These are phyloP conservation scores for Daubentonia madagascariensis DNA, from an alignment of 2,113 vertebrate species.

Conservation along the genomic window DNA sequence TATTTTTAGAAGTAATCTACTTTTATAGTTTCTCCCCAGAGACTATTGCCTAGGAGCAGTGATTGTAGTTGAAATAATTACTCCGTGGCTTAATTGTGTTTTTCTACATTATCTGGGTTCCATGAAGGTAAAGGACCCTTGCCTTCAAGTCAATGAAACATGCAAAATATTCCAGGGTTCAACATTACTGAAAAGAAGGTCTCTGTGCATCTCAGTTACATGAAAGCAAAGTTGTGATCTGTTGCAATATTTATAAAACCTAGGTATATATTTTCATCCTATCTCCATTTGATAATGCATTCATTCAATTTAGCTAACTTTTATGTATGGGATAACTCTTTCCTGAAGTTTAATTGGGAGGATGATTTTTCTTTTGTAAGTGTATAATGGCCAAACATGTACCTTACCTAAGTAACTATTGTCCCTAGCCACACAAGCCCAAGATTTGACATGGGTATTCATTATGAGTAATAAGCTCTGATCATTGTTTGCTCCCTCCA, in stretches of 20 bases:
- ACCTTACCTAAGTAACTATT: background rate
- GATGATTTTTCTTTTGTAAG: background rate
- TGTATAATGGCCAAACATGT: background rate
- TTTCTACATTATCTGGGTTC: background rate
- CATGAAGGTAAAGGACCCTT: background rate
- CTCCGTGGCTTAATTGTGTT: background rate
- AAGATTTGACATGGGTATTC: background rate
- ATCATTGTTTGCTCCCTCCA: background rate
- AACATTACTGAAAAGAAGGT: background rate
- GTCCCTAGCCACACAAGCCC: background rate
- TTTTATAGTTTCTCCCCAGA: constrained; percentile 1
- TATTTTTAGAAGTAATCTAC: constrained; percentile 53
- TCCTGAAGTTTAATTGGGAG: background rate
- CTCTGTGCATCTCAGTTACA: background rate
- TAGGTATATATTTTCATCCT: background rate
- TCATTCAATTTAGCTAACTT: background rate
- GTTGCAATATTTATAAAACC: background rate
- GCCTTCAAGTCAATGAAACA: constrained; percentile 23
- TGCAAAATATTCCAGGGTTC: background rate
- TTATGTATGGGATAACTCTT: background rate
- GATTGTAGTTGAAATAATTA: constrained; percentile 42
- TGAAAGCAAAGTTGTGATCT: background rate
- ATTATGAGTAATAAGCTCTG: background rate
- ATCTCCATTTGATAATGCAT: background rate
- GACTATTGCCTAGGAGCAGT: background rate